phyloP scores from a whole-genome alignment of 23 tunicate species.

The Corella eumyota region DNA sequence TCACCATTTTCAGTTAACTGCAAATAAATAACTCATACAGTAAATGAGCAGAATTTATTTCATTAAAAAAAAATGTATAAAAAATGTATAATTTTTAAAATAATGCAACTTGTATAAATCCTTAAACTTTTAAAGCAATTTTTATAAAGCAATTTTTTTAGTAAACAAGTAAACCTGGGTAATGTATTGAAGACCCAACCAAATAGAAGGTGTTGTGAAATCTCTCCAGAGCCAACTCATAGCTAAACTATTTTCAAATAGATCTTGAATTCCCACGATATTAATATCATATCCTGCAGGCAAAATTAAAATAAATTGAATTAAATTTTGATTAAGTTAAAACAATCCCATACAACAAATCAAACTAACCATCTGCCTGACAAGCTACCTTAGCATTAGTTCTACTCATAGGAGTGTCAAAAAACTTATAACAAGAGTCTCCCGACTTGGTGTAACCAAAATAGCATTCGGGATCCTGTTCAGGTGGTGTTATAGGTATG shows the following conservation, averaged over 20 bases:
- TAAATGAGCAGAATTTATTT: too few relatives aligned
- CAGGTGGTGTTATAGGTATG: constrained; percentile 15
- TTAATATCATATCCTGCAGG: not conserved
- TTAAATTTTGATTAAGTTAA: too few relatives aligned
- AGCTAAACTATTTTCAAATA: constrained; percentile 54
- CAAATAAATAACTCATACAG: not conserved
- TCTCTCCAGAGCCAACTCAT: constrained; percentile 64
- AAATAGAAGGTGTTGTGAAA: too few relatives aligned
- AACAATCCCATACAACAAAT: not conserved
- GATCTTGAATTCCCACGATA: constrained; percentile 24
- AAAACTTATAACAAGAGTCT: constrained; percentile 46
- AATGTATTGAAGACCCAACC: too few relatives aligned
- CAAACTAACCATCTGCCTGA: constrained; percentile 28
- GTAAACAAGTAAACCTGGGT: too few relatives aligned
- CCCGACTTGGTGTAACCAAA: constrained; percentile 51
- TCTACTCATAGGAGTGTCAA: constrained; percentile 14
- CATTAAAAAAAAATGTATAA: too few relatives aligned
- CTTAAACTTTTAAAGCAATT: too few relatives aligned
- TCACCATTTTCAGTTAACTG: constrained; percentile 6
- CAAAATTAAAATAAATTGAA: too few relatives aligned
- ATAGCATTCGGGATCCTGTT: constrained; percentile 13
- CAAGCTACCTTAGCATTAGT: constrained; percentile 20
- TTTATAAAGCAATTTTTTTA: too few relatives aligned
- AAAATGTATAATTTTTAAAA: too few relatives aligned
- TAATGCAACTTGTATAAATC: too few relatives aligned